Percentiles rank a stretch among this genome's conserved stretches.
Conservation (phyloP, 2,888 invertebrate genomes). For the Gortyna flavago region DNA sequence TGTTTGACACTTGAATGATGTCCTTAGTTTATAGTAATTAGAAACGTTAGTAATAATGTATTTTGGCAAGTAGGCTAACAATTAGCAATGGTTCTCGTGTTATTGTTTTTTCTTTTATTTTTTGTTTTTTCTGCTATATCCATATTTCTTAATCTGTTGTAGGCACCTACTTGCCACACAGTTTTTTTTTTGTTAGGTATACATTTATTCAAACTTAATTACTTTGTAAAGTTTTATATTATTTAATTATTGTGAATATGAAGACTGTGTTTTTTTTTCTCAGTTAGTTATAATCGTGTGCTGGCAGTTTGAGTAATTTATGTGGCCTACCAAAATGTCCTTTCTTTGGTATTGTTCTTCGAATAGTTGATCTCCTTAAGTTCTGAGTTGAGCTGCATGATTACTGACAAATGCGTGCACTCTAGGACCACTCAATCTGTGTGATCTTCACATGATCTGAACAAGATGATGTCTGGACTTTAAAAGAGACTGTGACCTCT, state of each 20-base stretch:
- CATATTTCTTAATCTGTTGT: not conserved
- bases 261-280: not conserved
- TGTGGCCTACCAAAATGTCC: not conserved
- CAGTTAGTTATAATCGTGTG: not conserved
- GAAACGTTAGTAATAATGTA: not conserved
- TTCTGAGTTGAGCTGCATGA: not conserved
- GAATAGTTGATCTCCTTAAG: not conserved
- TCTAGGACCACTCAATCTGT: not conserved
- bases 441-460: not conserved
- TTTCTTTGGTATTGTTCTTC: not conserved
- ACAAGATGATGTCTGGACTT: not conserved
- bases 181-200: not conserved
- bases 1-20: no score
- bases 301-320: not conserved
- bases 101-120: no score
- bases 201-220: not conserved
- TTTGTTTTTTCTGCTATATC: not conserved
- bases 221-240: not conserved
- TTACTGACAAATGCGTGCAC: not conserved
- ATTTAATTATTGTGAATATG: not conserved
- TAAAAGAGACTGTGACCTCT: not conserved
- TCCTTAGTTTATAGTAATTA: slow-evolving; percentile 10
- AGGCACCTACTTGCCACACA: no score
- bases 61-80: not conserved
- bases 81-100: not conserved